These are phyloP conservation scores for Calameuta idolon DNA, from an alignment of 2,888 invertebrate genomes.

Conservation along the genomic window DNA sequence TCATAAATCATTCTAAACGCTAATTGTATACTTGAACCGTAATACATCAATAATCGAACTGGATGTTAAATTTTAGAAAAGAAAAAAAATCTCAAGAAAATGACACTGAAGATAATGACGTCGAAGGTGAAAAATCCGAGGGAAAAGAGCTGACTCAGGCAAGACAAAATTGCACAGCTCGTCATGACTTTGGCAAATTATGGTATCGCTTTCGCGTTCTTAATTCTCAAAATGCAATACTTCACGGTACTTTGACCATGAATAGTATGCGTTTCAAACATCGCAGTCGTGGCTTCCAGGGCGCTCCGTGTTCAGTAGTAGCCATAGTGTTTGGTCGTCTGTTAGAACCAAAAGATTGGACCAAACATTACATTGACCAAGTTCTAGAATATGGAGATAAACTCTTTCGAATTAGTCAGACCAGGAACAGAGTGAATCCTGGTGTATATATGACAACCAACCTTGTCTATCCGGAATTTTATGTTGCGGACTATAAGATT, in stretches of 20 bases:
- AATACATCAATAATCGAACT: not conserved
- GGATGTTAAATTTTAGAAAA: not conserved
- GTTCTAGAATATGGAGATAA: slow-evolving; percentile 53
- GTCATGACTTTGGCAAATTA: slow-evolving; percentile 25
- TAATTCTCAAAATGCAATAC: slow-evolving; percentile 41
- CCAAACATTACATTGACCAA: slow-evolving; percentile 41
- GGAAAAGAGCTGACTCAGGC: not conserved
- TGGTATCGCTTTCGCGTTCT: slow-evolving; percentile 50
- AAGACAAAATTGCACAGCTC: not conserved
- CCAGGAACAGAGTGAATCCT: slow-evolving; percentile 37
- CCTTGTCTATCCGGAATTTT: slow-evolving; percentile 53
- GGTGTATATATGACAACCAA: slow-evolving; percentile 44
- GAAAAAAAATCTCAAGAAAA: not conserved
- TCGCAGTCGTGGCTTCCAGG: slow-evolving; percentile 53
- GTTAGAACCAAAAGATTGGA: slow-evolving; percentile 52
- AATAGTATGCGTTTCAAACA: slow-evolving; percentile 48
- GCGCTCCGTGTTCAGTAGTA: slow-evolving; percentile 45
- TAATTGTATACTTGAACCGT: not conserved
- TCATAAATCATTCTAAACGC: not conserved
- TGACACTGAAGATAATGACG: not conserved
- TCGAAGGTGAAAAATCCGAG: not conserved
- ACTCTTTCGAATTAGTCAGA: slow-evolving; percentile 47
- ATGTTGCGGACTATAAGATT: slow-evolving; percentile 52
- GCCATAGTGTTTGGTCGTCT: slow-evolving; percentile 51
- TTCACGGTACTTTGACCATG: slow-evolving; percentile 51